Base-by-base conservation (phyloP, 2,797 vertebrate species). In the Balearica regulorum region DNA sequence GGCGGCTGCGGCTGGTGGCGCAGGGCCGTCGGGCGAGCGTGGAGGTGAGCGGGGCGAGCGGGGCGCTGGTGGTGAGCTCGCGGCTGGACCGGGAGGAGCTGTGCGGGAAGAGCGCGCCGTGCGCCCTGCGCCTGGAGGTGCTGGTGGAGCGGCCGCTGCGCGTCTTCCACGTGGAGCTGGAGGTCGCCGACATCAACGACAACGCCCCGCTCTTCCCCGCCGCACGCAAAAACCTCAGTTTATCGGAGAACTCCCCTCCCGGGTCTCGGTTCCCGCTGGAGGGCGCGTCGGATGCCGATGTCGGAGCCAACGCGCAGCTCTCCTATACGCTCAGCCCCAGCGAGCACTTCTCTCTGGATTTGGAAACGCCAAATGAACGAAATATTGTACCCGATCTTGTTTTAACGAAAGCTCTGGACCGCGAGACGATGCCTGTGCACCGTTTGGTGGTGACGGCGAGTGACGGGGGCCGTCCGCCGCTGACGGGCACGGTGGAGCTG, bases 161-260 rank as follows among this genome's bases (percentile, higher is more conserved):
- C 48, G 68, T 70, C 35, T 70, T 70, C 35, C 69, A 72, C 39
- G 29, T 54, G 51, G 69, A 72, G 39, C 55, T 75, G 55, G 72
- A 76, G 72, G 57, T 76, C 25, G 93, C 98, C 94, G 99, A 99
- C 44, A 98, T 99, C 28, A 99, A 99, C 57, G 99, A 99, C 91
- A 99, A 99, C 95, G 98, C 98, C 3, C 99, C 98, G 48, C 97
- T 96, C 89, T 99, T 99, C 75, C 98, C 29, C 18, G 18, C 25
- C 48, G 49, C 46, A 19, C 46, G 46, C 46, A 48, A 48, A 20
- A 48, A 48, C 46, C 46, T 48, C 46, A 48, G 46, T n/a, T n/a
- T 5, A 22, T 48, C 20, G 6, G 46, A 17, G 46, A 10, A 43
- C 43, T 43, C 19, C 21, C 19, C 20, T 2, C 25, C 49, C 5